Percentiles rank a stretch among this genome's conserved stretches.
These are phyloP conservation scores for Augiades crinisus DNA, from an alignment of 2,888 invertebrate species.

Conservation along the genomic window DNA sequence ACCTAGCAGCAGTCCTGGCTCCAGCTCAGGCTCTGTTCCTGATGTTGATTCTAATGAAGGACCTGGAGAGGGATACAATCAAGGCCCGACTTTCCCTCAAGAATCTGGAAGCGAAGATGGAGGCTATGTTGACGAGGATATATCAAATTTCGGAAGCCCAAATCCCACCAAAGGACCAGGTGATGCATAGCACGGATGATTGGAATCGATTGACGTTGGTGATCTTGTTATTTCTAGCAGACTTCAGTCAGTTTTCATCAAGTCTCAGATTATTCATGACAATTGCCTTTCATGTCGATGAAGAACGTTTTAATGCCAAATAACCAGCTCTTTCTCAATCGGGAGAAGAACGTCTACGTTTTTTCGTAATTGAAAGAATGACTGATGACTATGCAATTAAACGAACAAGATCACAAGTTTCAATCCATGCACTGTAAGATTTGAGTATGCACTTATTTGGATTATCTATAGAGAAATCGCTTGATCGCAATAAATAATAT, in stretches of 20 bases:
- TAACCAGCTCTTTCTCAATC: conserved; percentile 4
- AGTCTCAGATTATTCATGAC: conserved; percentile 21
- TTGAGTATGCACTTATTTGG: conserved; percentile 58
- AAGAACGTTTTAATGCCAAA: conserved; percentile 19
- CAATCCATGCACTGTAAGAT: conserved; percentile 55
- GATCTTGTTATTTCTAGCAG: conserved; percentile 55
- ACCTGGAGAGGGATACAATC: conserved; percentile 36
- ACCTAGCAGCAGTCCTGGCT: conserved; percentile 42
- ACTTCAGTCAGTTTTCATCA: conserved; percentile 30
- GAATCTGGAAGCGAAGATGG: conserved; percentile 43
- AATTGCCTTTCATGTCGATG: conserved; percentile 14
- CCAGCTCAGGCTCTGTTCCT: conserved; percentile 29
- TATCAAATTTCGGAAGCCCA: conserved; percentile 46
- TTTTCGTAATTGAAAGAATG: conserved; percentile 31
- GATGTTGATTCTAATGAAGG: conserved; percentile 29
- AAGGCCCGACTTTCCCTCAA: conserved; percentile 33
- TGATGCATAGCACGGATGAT: conserved; percentile 69
- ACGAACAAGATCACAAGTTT: conserved; percentile 62
- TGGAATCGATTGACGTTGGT: conserved; percentile 63
- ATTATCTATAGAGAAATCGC: conserved; percentile 57
- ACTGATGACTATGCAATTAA: conserved; percentile 30
- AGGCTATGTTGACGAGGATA: conserved; percentile 59
- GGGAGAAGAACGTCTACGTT: conserved; percentile 27
- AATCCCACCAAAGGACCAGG: conserved; percentile 73
- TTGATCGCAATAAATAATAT: conserved; percentile 75